phyloP scores from a whole-genome alignment of 2,888 invertebrate species.

The Andrena flavipes region DNA sequence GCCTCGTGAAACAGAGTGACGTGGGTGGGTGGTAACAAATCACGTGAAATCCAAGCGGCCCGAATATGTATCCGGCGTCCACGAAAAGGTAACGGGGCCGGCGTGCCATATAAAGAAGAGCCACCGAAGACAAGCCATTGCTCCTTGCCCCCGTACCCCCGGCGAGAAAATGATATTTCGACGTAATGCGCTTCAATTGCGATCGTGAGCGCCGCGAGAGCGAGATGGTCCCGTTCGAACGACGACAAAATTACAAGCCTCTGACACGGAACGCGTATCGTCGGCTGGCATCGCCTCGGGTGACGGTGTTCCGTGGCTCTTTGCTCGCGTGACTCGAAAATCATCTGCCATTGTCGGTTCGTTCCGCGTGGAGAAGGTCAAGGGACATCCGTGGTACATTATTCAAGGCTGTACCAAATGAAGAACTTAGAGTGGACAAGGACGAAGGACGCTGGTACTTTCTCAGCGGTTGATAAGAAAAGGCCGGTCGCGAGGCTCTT shows the following conservation, averaged over 20 bases:
- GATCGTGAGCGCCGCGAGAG: slow-evolving; percentile 5
- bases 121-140: slow-evolving; percentile 18
- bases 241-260: slow-evolving; percentile 30
- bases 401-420: slow-evolving; percentile 56
- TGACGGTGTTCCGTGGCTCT: neutral
- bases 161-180: slow-evolving; percentile 22
- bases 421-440: slow-evolving; percentile 31
- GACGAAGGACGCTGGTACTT: slow-evolving; percentile 32
- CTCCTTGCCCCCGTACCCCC: neutral
- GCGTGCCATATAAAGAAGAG: slow-evolving; percentile 8
- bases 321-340: slow-evolving; percentile 70
- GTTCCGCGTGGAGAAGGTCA: slow-evolving; percentile 50
- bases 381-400: slow-evolving; percentile 53
- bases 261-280: slow-evolving; percentile 12
- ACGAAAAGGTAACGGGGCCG: slow-evolving; percentile 17
- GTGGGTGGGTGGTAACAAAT: slow-evolving; percentile 41
- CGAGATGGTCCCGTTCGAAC: neutral
- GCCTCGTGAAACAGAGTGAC: slow-evolving; percentile 17
- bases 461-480: slow-evolving; percentile 66
- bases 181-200: slow-evolving; percentile 16
- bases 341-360: slow-evolving; percentile 53
- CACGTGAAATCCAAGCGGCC: slow-evolving; percentile 12
- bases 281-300: slow-evolving; percentile 8
- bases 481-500: slow-evolving; percentile 30
- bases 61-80: slow-evolving; percentile 8